These are phyloP conservation scores for Ypsolopha sequella DNA, from an alignment of 2,888 invertebrate species.

Conservation along the genomic window DNA sequence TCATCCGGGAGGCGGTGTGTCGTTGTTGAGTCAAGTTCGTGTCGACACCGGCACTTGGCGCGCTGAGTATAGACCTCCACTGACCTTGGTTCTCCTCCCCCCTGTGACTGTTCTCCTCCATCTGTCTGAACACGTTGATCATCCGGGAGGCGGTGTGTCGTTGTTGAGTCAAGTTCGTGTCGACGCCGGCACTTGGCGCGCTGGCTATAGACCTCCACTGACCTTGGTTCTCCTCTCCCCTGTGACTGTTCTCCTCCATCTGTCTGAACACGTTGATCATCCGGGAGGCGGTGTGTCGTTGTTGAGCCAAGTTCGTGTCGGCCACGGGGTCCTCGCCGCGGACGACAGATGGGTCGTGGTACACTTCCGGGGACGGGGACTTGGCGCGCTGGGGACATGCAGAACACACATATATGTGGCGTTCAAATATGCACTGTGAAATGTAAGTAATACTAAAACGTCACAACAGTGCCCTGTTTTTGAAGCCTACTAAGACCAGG, in stretches of 20 bases:
- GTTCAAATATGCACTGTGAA: not conserved
- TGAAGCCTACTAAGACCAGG: too few relatives aligned
- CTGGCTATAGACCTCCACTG: not conserved
- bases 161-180: slow-evolving; percentile 55
- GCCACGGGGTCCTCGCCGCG: slow-evolving; percentile 72
- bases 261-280: slow-evolving; percentile 92
- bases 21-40: slow-evolving; percentile 59
- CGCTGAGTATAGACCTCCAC: not conserved
- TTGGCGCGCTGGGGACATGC: slow-evolving; percentile 37
- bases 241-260: slow-evolving; percentile 79
- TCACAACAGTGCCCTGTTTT: too few relatives aligned
- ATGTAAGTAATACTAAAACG: not conserved
- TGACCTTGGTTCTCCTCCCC: slow-evolving; percentile 60
- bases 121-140: slow-evolving; percentile 89
- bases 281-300: slow-evolving; percentile 82
- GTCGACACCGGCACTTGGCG: slow-evolving; percentile 75
- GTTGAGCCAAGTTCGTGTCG: slow-evolving; percentile 55
- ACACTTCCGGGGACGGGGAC: slow-evolving; percentile 79
- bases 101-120: slow-evolving; percentile 78
- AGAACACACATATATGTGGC: not conserved
- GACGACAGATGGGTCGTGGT: slow-evolving; percentile 80
- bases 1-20: slow-evolving; percentile 88
- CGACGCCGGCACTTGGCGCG: slow-evolving; percentile 59
- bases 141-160: slow-evolving; percentile 87
- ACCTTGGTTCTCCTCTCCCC: slow-evolving; percentile 64